Conservation (phyloP, 2,113 vertebrate genomes). For the Rhea pennata region DNA sequence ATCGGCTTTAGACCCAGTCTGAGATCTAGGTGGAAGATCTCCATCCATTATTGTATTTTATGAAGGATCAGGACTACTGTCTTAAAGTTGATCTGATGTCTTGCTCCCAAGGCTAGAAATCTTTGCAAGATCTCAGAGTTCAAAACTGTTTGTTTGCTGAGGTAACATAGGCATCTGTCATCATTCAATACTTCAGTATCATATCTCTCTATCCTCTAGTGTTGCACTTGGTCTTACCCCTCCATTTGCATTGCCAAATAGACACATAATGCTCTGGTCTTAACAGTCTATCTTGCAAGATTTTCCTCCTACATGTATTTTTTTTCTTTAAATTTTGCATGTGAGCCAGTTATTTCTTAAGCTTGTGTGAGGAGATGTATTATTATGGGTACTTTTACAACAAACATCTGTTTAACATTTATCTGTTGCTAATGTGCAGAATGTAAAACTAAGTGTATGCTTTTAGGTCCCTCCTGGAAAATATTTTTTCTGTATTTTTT, state of each 20-base stretch:
- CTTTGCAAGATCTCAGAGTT: background rate
- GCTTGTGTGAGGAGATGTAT: background rate
- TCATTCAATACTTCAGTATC: background rate
- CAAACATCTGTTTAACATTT: constrained; percentile 40
- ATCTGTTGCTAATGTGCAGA: background rate
- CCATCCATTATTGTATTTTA: background rate
- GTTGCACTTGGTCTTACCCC: background rate
- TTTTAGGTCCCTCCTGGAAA: background rate
- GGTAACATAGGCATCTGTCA: background rate
- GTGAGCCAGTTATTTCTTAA: background rate
- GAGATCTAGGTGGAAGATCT: background rate
- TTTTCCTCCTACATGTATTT: background rate
- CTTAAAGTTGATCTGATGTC: background rate
- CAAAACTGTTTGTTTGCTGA: background rate
- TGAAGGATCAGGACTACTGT: background rate
- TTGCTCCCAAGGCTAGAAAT: background rate
- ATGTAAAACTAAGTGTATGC: background rate
- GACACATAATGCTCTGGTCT: background rate
- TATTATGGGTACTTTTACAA: background rate
- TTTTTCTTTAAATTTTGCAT: background rate
- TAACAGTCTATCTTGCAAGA: background rate
- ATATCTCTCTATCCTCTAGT: background rate
- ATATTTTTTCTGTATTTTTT: background rate
- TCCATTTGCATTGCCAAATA: background rate
- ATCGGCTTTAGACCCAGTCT: background rate